These are phyloP conservation scores for Xestia ashworthii DNA, from an alignment of 2,888 invertebrate species.

Conservation along the genomic window DNA sequence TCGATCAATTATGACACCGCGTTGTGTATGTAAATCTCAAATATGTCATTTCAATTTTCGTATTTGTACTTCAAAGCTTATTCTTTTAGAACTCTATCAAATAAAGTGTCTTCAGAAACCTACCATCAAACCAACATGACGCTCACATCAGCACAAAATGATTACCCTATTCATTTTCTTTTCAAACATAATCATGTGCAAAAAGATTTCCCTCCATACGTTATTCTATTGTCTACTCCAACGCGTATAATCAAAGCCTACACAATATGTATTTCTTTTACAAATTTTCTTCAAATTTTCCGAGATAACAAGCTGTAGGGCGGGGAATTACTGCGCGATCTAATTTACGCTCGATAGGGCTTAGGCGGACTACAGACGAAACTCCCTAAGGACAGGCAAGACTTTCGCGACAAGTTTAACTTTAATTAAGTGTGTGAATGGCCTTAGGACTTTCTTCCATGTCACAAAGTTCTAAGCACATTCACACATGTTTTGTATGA, in stretches of 20 bases:
- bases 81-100: not conserved
- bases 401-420: constrained; percentile 6
- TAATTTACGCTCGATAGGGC: constrained; percentile 54
- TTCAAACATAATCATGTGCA: not conserved
- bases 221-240: constrained; percentile 36
- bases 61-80: not conserved
- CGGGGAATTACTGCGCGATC: constrained; percentile 42
- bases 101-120: no score
- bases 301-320: constrained; percentile 39
- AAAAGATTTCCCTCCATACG: constrained; percentile 10
- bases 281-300: constrained; percentile 41
- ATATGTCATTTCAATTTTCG: not conserved
- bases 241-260: constrained; percentile 41
- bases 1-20: not conserved
- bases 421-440: constrained; percentile 25
- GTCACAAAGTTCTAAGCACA: not conserved
- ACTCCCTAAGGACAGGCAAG: not conserved
- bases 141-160: not conserved
- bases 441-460: constrained; percentile 1
- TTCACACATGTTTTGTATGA: not conserved
- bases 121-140: not conserved
- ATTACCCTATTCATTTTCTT: not conserved
- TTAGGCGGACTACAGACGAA: constrained; percentile 24
- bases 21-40: no score
- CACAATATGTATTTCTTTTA: constrained; percentile 34